A percentile compares a stretch with the other conserved stretches of the same genome.
These are phyloP conservation scores for Hippopotamyrus pictus DNA, from an alignment of 2,797 vertebrate genomes.

Conservation along the genomic window DNA sequence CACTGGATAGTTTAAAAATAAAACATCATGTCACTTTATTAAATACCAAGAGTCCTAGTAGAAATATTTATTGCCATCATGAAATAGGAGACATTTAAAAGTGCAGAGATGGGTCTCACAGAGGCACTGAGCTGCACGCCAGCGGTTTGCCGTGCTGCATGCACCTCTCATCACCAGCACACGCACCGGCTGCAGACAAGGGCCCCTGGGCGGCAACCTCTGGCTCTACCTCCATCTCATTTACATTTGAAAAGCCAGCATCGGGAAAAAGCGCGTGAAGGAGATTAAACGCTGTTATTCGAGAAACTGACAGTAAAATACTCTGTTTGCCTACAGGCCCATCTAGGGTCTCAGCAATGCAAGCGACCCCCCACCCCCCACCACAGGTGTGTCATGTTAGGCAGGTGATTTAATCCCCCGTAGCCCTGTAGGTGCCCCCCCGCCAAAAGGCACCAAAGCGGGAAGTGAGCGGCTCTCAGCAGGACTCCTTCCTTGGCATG, in stretches of 20 bases:
- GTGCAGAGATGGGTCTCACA: background rate
- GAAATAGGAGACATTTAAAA: background rate
- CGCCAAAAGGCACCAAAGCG: background rate
- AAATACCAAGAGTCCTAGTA: background rate
- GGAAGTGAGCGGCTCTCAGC: background rate
- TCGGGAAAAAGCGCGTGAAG: background rate
- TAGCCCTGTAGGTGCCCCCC: background rate
- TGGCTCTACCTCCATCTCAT: background rate
- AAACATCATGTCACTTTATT: background rate
- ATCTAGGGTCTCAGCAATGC: background rate
- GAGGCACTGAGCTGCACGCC: background rate
- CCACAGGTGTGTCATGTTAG: slow-evolving; percentile 28
- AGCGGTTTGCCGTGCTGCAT: background rate
- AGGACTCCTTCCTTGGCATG: slow-evolving; percentile 31
- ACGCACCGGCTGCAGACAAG: no score
- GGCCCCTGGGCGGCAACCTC: background rate
- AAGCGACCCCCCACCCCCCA: slow-evolving; percentile 23
- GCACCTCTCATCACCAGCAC: background rate
- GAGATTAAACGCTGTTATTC: background rate
- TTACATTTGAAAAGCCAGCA: background rate
- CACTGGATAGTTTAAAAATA: background rate
- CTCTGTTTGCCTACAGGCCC: background rate
- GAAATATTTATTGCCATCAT: background rate
- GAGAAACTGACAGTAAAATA: background rate
- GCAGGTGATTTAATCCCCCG: background rate